These are phyloP conservation scores for Drosophila jambulina DNA, from an alignment of 1,140 invertebrate species.

Conservation along the genomic window DNA sequence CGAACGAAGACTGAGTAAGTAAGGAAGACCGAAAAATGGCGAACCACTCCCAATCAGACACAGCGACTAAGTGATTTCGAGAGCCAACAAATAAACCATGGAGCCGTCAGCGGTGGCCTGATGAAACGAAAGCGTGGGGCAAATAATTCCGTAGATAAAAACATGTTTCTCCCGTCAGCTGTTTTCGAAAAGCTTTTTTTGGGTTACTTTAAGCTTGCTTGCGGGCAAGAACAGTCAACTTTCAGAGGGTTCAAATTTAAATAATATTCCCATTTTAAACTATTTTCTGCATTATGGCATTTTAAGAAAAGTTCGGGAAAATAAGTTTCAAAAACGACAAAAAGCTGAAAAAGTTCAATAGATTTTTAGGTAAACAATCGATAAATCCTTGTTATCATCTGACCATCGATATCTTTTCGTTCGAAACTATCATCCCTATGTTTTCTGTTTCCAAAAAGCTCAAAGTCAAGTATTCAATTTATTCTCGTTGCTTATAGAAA, in stretches of 20 bases:
- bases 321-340: neutral
- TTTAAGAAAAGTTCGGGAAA: neutral
- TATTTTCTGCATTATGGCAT: neutral
- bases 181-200: conserved; percentile 37
- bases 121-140: conserved; percentile 21
- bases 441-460: no score
- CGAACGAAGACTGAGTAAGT: conserved; percentile 30
- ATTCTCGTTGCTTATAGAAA: no score
- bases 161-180: conserved; percentile 62
- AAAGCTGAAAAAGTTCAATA: no score
- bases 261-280: neutral
- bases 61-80: conserved; percentile 60
- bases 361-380: neutral
- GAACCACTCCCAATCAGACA: conserved; percentile 68
- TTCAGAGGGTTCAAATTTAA: neutral
- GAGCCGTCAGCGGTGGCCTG: conserved; percentile 38
- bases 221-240: neutral
- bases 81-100: conserved; percentile 51
- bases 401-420: neutral
- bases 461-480: no score
- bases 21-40: conserved; percentile 49
- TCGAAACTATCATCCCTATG: neutral
- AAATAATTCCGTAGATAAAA: conserved; percentile 65
- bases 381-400: neutral
- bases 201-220: neutral